phyloP scores from a whole-genome alignment of 2,797 vertebrate genomes.

The Parauchenoglanis punctatus region DNA sequence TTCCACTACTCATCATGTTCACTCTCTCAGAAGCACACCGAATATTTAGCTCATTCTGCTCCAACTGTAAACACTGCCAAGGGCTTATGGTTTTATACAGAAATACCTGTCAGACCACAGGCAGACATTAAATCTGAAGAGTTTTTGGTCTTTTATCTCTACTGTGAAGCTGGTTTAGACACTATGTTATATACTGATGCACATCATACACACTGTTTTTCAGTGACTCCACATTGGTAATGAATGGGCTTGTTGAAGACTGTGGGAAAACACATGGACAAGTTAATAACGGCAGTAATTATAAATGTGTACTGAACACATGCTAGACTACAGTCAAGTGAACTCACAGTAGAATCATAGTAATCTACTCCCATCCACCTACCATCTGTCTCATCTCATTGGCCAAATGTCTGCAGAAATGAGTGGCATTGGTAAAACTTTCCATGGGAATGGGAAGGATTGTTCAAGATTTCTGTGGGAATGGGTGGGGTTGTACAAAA shows the following conservation, averaged over 20 bases:
- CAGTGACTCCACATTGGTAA: neutral
- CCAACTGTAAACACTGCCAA: neutral
- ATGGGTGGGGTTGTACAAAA: neutral
- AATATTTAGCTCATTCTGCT: neutral
- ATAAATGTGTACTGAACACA: neutral
- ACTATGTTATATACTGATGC: neutral
- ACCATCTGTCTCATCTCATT: neutral
- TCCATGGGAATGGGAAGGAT: neutral
- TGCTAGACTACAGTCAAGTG: neutral
- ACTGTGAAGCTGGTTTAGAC: neutral
- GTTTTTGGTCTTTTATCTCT: neutral
- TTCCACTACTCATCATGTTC: neutral
- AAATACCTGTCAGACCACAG: constrained; percentile 12
- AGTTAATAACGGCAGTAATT: neutral
- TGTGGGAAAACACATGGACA: neutral
- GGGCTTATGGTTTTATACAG: neutral
- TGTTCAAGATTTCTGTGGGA: neutral
- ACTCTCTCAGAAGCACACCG: neutral
- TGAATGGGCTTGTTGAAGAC: neutral
- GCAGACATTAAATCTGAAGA: neutral
- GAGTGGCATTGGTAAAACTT: neutral
- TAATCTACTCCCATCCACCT: neutral
- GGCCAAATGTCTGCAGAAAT: neutral
- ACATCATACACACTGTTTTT: neutral
- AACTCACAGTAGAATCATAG: neutral